Base-by-base conservation (phyloP, 2,113 vertebrate species). In the Vanacampus margaritifer region DNA sequence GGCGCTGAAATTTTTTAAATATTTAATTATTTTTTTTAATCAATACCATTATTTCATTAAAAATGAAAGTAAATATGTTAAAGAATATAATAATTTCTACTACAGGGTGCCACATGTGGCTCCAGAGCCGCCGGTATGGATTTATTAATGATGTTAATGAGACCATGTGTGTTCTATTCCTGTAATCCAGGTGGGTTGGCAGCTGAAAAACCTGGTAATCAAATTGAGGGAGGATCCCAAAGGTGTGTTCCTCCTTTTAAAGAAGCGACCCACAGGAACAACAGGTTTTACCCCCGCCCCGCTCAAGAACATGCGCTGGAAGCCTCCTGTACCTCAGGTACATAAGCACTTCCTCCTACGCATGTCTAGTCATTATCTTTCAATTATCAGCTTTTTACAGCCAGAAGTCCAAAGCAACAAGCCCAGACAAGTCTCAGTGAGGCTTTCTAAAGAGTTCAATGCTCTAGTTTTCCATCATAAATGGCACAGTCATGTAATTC, bases 291-390 rank as follows among this genome's bases (percentile, higher is more conserved):
- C 94, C 19, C 97, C 97, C 0, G 97, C 96, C 24, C 97, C 95
- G 0, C 87, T 99, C 46, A 99, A 98, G 83, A 99, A 99, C 90
- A 90, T 99, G 80, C 93, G 97, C 67, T 98, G 97, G 97, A 97
- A 94, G 79, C 96, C 97, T 0, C 93, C 96, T 0, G 87, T 94
- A 23, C 93, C 94, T 72, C 97, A 98, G 95, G 97, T 98, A 79
- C 7, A 28, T 24, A 19, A 37, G 65, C 1, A 36, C 39, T 53
- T 64, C 36, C 64, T 64, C 41, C 14, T 60, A 41, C 21, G 45
- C 26, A 14, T 13, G 1, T 74, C 62, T 76, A 65, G 66, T 81
- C 68, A 73, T 74, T 73, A 60, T 74, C 69, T 51, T 65, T 41
- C 68, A 79, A 83, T 86, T 83, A 79, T 80, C 76, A 72, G 72